Evolutionary conservation across 2,797 vertebrate genomes (phyloP).

Genomic region (Coregonus suidteri): DNA sequence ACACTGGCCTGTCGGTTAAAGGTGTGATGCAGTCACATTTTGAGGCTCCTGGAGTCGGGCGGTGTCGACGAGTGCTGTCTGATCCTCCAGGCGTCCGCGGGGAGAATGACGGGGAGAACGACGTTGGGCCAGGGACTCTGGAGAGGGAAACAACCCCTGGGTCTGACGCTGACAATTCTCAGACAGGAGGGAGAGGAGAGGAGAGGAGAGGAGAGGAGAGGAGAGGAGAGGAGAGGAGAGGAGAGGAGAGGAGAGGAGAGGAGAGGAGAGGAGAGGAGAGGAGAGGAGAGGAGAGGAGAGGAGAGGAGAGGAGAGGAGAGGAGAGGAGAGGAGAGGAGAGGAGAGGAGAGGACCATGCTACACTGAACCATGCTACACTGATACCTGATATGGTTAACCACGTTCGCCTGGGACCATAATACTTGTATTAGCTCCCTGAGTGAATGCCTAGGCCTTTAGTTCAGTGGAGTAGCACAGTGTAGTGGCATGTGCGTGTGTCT

Average conservation of each 20-base stretch:
- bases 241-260: too few species aligned
- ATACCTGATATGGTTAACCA: background rate
- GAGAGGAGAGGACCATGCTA: too few species aligned
- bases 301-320: too few species aligned
- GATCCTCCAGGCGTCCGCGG: constrained; percentile 45
- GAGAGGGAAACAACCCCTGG: constrained; percentile 47
- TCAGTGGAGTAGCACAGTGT: background rate
- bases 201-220: too few species aligned
- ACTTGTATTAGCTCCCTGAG: background rate
- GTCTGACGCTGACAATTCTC: constrained; percentile 67
- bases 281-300: too few species aligned
- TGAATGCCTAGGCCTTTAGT: background rate
- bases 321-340: too few species aligned
- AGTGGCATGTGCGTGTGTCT: background rate
- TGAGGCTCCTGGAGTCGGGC: constrained; percentile 42
- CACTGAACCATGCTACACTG: background rate
- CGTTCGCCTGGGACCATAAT: background rate
- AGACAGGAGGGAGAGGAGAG: constrained; percentile 12
- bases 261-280: too few species aligned
- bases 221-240: too few species aligned
- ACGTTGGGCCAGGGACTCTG: constrained; percentile 50
- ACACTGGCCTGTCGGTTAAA: constrained; percentile 44
- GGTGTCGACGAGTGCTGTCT: constrained; percentile 40
- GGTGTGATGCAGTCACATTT: constrained; percentile 46
- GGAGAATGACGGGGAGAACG: constrained; percentile 31